Evolutionary conservation across 2,888 invertebrate species (phyloP), one percentile per base, ranked within the genome.

Genomic region (Iphiclides podalirius): DNA sequence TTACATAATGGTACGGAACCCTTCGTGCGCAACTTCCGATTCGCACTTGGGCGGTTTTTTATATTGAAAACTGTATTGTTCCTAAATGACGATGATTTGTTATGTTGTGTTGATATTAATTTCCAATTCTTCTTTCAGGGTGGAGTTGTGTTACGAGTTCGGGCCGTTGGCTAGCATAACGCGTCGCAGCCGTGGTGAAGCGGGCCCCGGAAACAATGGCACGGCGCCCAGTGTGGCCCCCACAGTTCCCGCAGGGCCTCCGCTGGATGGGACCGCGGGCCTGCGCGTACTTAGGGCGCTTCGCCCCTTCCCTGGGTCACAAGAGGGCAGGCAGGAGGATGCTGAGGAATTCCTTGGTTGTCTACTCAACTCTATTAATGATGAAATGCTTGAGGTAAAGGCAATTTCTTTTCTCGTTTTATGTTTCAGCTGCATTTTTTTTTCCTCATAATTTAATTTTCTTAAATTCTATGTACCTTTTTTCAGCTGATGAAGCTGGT

Each of bases 331-430:
- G 13, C 98, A 98, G 78, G 98, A 98, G 74, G 98, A 99, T 83
- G 98, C 98, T 0, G 98, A 99, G 79, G 98, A 99, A 76, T 98
- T 98, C 83, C 91, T 98, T 1, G 95, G 97, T 4, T 96, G 95
- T 74, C 90, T 98, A 54, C 90, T 99, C 15, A 98, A 98, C 83
- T 96, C 96, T 16, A 91, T 98, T 47, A 98, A 98, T 72, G 98
- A 98, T 79, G 98, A 99, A 89, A 98, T 98, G 97, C 90, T 96
- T 1, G 96, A 97, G 90, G 95, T 96, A 66, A 72, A 20, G 3
- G 6, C 20, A 20, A 20, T 20, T 4, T 20, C 3, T 20, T 20
- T 20, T 20, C 4, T 20, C 20, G 6, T 4, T 20, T 20, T 20
- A 20, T 4, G 20, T 20, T 20, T 20, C 20, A 4, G 6, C 6